phyloP scores from a whole-genome alignment of 2,797 vertebrate species.

The Urocyon cinereoargenteus region DNA sequence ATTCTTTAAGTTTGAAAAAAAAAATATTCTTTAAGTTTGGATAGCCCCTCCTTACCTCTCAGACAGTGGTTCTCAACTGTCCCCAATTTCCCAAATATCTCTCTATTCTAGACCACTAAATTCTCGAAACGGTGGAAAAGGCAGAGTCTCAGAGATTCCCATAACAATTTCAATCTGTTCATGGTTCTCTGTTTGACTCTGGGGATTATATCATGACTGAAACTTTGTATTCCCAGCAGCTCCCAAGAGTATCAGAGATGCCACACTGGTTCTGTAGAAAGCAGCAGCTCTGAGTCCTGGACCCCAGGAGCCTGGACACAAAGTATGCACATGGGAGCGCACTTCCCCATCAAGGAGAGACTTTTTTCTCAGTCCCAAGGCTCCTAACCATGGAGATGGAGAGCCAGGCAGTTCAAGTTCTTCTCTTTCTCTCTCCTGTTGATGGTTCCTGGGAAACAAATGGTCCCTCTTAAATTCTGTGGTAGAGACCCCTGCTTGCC shows the following conservation, averaged over 20 bases:
- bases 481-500: not conserved
- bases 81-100: not conserved
- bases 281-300: not conserved
- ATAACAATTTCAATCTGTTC: not conserved
- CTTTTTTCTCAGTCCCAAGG: not conserved
- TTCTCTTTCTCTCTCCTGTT: not conserved
- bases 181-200: not conserved
- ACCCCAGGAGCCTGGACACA: no score
- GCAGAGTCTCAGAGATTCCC: not conserved
- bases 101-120: not conserved
- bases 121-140: not conserved
- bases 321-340: rapidly evolving
- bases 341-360: no score
- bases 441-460: not conserved
- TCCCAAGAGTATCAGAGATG: not conserved
- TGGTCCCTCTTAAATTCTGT: not conserved
- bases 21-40: not conserved
- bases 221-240: not conserved
- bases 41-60: not conserved
- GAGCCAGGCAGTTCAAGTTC: not conserved
- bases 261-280: not conserved
- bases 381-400: not conserved
- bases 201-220: not conserved
- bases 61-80: not conserved
- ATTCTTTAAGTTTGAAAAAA: not conserved